Conservation (phyloP, 1,140 invertebrate genomes). For the Leptopilina boulardi region DNA sequence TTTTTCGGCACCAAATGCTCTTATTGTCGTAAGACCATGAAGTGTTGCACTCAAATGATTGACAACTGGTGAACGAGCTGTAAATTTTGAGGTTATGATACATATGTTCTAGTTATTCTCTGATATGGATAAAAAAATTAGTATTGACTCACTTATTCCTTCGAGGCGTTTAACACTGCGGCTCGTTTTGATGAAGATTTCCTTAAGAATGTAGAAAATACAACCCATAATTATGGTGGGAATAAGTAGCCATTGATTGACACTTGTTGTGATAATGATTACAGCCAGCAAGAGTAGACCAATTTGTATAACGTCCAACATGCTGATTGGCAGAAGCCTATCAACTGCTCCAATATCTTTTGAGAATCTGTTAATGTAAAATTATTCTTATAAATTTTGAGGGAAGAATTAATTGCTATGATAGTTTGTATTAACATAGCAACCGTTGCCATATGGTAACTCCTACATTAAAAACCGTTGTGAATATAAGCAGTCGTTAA, state of each 20-base stretch:
- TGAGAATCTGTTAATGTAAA: constrained; percentile 79
- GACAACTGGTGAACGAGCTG: constrained; percentile 87
- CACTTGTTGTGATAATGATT: constrained; percentile 82
- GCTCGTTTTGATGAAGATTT: constrained; percentile 88
- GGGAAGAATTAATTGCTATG: background rate
- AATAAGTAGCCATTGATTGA: constrained; percentile 86
- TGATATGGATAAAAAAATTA: constrained; percentile 26
- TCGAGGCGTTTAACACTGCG: constrained; percentile 92
- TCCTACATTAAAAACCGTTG: too few species aligned
- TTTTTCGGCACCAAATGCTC: constrained; percentile 76
- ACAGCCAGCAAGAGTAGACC: constrained; percentile 84
- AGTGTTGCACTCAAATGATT: constrained; percentile 83
- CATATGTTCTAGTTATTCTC: too few species aligned
- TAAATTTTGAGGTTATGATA: constrained; percentile 43
- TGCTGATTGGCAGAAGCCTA: constrained; percentile 85
- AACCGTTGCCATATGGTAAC: too few species aligned
- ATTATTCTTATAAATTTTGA: background rate
- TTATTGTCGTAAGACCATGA: constrained; percentile 82
- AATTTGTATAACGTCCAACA: constrained; percentile 86
- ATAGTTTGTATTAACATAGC: too few species aligned
- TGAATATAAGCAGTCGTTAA: too few species aligned
- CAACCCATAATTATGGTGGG: constrained; percentile 82
- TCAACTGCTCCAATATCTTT: constrained; percentile 93
- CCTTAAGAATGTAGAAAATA: constrained; percentile 85
- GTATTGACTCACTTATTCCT: constrained; percentile 84